phyloP scores from a whole-genome alignment of 53 echinoderm and acorn worm species.

The Henricia sp. region DNA sequence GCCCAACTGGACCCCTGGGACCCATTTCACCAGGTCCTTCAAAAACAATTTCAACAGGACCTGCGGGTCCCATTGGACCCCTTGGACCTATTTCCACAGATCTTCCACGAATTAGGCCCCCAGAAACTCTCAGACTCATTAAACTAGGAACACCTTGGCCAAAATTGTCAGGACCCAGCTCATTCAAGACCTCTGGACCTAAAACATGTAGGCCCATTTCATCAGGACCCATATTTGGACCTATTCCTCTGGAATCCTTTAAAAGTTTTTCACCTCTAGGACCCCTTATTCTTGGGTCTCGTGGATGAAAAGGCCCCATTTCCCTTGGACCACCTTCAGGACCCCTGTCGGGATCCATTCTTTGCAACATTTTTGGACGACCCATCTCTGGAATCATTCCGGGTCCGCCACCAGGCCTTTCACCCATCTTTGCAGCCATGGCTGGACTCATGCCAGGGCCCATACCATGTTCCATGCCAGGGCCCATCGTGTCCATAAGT shows the following conservation, averaged over 20 bases:
- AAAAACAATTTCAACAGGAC: conserved; percentile 22
- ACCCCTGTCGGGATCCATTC: conserved; percentile 45
- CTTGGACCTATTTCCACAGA: conserved; percentile 17
- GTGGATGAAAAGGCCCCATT: not conserved
- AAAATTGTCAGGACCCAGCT: conserved; percentile 30
- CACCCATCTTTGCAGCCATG: conserved; percentile 31
- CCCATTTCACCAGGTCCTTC: conserved; percentile 40
- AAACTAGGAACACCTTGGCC: conserved; percentile 20
- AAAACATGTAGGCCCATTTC: conserved; percentile 1
- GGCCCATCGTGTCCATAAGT: conserved; percentile 11
- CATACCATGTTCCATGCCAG: not conserved
- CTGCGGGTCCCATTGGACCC: conserved; percentile 33
- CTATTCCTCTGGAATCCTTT: not conserved
- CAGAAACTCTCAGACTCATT: conserved; percentile 42
- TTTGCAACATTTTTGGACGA: conserved; percentile 5
- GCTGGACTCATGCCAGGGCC: conserved; percentile 24
- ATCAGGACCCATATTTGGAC: not conserved
- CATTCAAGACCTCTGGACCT: conserved; percentile 20
- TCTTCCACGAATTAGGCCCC: conserved; percentile 4
- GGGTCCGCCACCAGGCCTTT: conserved; percentile 25
- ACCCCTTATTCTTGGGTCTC: too few species aligned
- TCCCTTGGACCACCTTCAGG: not conserved
- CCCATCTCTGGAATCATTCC: conserved; percentile 45
- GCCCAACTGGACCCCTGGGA: conserved; percentile 3
- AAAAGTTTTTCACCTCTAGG: too few species aligned